A percentile compares a stretch with the other conserved stretches of the same genome.
Conservation (phyloP, 2,888 invertebrate genomes). For the Tenthredo scrophulariae region DNA sequence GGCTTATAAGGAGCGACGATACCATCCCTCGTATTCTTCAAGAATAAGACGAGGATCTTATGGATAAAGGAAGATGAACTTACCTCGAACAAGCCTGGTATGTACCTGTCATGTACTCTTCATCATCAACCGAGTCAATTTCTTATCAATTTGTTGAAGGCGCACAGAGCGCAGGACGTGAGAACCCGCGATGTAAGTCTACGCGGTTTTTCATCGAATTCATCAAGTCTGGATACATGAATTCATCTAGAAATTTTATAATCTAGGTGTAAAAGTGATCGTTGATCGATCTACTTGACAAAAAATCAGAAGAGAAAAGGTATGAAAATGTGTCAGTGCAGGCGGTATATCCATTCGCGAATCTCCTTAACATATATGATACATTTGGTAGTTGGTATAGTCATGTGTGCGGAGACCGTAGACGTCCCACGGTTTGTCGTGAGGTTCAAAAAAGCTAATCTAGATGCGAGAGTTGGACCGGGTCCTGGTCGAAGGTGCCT, state of each 20-base stretch:
- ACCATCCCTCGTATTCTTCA: not conserved
- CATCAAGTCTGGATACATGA: not conserved
- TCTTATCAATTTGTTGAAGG: slow-evolving; percentile 4
- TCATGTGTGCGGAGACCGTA: slow-evolving; percentile 56
- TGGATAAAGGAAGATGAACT: not conserved
- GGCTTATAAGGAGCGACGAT: slow-evolving; percentile 44
- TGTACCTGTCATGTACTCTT: slow-evolving; percentile 5
- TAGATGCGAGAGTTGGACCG: slow-evolving; percentile 62
- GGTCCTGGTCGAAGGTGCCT: slow-evolving; percentile 54
- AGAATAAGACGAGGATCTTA: not conserved
- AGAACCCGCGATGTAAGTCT: not conserved
- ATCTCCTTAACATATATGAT: slow-evolving; percentile 64
- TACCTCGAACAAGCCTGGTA: not conserved
- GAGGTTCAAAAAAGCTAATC: slow-evolving; percentile 65
- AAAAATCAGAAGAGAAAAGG: not conserved
- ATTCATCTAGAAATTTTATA: not conserved
- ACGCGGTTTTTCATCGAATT: not conserved
- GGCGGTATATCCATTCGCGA: slow-evolving; percentile 61
- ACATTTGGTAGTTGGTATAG: slow-evolving; percentile 63
- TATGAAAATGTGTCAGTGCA: slow-evolving; percentile 62
- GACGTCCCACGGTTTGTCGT: slow-evolving; percentile 67
- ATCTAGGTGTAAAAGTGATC: not conserved
- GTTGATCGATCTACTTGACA: not conserved
- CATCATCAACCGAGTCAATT: not conserved
- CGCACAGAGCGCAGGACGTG: not conserved